These are phyloP conservation scores for Pelusios castaneus DNA, from an alignment of 2,113 vertebrate genomes.

Conservation along the genomic window DNA sequence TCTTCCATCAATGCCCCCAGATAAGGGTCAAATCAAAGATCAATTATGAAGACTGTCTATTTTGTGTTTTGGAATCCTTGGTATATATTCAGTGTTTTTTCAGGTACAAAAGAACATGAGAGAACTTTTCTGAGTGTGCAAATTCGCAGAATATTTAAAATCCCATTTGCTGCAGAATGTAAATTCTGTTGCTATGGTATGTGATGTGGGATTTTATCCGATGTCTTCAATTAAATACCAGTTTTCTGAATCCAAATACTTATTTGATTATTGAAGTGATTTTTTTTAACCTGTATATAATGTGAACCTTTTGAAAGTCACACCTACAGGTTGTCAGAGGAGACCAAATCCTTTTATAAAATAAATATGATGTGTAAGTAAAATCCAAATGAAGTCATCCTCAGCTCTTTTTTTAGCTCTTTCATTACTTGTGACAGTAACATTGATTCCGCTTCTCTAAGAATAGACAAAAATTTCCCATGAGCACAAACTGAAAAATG, in stretches of 20 bases:
- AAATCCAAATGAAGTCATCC: constrained; percentile 34
- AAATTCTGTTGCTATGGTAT: not conserved
- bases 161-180: not conserved
- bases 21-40: not conserved
- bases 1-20: not conserved
- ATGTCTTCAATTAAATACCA: not conserved
- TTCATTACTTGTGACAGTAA: constrained; percentile 65
- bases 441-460: constrained; percentile 55
- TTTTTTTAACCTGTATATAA: not conserved
- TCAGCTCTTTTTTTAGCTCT: constrained; percentile 29
- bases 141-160: not conserved
- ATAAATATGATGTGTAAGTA: not conserved
- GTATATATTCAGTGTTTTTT: not conserved
- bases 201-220: not conserved
- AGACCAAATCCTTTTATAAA: constrained; percentile 30
- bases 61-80: not conserved
- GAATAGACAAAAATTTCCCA: constrained; percentile 53
- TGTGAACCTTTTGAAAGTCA: not conserved
- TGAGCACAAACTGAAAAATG: constrained; percentile 41
- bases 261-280: not conserved
- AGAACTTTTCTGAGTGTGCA: accelerated
- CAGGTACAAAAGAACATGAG: not conserved
- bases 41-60: not conserved
- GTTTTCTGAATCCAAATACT: not conserved
- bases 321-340: not conserved